Percentiles rank a stretch among this genome's conserved stretches.
phyloP scores from a whole-genome alignment of 2,113 vertebrate genomes.

The Hemiprocne comata region DNA sequence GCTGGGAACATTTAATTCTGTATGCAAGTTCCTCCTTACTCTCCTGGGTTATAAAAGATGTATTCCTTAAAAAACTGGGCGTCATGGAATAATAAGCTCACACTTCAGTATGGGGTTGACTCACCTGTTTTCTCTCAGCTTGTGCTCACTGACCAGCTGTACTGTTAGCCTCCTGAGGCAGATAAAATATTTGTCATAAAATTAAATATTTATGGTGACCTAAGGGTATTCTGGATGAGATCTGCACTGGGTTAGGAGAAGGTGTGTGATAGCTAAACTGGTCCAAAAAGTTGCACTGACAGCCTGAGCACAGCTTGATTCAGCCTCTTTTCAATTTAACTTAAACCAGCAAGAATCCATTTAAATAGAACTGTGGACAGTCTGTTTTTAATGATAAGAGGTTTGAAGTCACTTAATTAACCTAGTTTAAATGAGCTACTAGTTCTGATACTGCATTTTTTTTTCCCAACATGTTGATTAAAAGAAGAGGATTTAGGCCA shows the following conservation, averaged over 20 bases:
- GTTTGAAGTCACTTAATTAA: not conserved
- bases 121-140: conserved; percentile 30
- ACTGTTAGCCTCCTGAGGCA: not conserved
- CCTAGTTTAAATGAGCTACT: not conserved
- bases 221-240: not conserved
- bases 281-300: not conserved
- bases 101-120: not conserved
- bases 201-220: conserved; percentile 35
- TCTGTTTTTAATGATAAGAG: not conserved
- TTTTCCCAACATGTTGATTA: not conserved
- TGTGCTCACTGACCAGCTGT: not conserved
- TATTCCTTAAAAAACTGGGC: not conserved
- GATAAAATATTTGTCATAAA: conserved; percentile 4
- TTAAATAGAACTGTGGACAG: not conserved
- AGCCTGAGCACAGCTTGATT: not conserved
- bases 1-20: not conserved
- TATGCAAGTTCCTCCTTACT: not conserved
- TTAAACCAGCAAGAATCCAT: not conserved
- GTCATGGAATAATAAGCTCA: not conserved
- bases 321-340: not conserved
- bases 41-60: conserved; percentile 17
- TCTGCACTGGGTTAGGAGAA: not conserved
- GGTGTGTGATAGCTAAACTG: not conserved
- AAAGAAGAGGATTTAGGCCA: not conserved
- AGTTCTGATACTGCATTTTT: not conserved